Evolutionary conservation across 23 tunicate genomes (phyloP), one percentile per base, ranked within the genome.

Genomic region (Phallusia fumigata): DNA sequence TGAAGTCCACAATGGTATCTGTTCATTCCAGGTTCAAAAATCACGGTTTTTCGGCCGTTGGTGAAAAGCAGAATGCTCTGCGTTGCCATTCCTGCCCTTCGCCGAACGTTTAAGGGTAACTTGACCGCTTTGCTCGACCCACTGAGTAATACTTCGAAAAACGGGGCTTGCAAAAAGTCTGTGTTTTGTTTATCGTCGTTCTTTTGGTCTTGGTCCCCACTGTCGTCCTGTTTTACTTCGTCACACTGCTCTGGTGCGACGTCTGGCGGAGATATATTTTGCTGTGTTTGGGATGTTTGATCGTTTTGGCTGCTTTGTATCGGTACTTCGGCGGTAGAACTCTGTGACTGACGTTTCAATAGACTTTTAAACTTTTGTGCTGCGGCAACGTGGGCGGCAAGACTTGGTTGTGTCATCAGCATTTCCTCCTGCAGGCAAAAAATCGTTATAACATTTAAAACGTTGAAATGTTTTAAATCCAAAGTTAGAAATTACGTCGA

Each of bases 11-110:
- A 73, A 36, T 73, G 75, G 49, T 88, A 83, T 31, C 74, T 51
- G 18, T 83, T 32, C 19, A 18, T 35, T 10, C 65, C 45, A 31
- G 87, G 87, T n/a, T 83, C 87, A 50, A 83, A 78, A 11, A 84
- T 30, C 33, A 84, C 40, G 22, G 98, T 93, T 78, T 75, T 83
- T 73, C 90, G 52, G 3, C 98, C 98, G 74, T 84, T 94, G 21
- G 94, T 85, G 35, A 94, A 89, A 2, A 94, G 79, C 52, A 94
- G 44, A 53, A 89, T 1, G 19, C 85, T 93, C 28, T 74, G 74
- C 32, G 86, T 65, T 19, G 32, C 33, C 98, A 94, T 94, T 45
- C 98, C 98, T 0, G 90, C 85, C 32, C 98, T 78, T 18, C 79
- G 88, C 19, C 51, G 32, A 0, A 58, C 52, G 28, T 74, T 83